Base-by-base conservation (phyloP, 2,113 vertebrate genomes). In the Tragulus kanchil region DNA sequence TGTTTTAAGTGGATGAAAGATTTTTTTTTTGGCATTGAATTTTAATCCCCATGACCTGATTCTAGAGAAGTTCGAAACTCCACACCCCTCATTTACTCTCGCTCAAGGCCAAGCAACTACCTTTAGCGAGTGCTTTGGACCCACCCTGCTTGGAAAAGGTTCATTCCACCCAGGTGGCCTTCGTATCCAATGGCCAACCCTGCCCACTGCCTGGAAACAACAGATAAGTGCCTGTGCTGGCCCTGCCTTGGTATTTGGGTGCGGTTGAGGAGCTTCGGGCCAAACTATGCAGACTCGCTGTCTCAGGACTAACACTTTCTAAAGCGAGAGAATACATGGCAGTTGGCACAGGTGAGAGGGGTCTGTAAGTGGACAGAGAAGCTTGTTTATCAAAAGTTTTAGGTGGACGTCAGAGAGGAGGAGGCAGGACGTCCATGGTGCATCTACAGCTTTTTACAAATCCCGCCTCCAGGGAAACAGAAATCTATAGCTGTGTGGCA, bases 221-320 rank as follows among this genome's bases (percentile, higher is more conserved):
- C 90, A 73, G 97, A 9, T 58, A n/a, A 78, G 12, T 58, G 64
- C 93, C 78, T 69, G 31, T 17, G 52, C 92, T 92, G 95, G 97
- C 94, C 11, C 58, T 28, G 58, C 85, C 54, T 67, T 97, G 98
- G 97, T 91, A 98, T 98, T 95, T 97, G 94, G 97, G 98, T 97
- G 98, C 71, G 85, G 97, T 54, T n/a, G 8, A 58, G 88, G 91
- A 85, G 87, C 87, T 84, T 59, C n/a, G 58, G 96, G 92, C 92
- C 92, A 94, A 89, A 42, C 87, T 95, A 62, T 97, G 64, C 89
- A 71, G 86, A 78, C 97, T 97, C 93, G 97, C 71, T 94, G 65
- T 50, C 85, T 96, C 95, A 26, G 56, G 87, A 89, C 90, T 91
- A 65, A 77, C 77, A 19, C 67, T 93, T 64, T 48, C 86, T n/a